Base-by-base conservation (phyloP, 2,888 invertebrate genomes). In the Diogma glabrata region DNA sequence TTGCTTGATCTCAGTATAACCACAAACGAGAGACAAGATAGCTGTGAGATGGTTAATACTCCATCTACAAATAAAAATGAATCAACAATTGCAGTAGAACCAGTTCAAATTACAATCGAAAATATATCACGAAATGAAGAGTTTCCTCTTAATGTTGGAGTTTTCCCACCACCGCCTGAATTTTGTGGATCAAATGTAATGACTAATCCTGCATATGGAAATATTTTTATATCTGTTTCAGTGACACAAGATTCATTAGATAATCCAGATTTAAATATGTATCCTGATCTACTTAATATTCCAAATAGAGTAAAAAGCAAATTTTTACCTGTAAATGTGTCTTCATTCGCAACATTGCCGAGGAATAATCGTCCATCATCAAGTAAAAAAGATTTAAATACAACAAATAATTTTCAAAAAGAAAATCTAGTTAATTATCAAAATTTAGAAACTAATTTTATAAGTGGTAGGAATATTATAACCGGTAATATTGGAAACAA, bases 221-320 rank as follows among this genome's bases (percentile, higher is more conserved):
- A 87, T 65, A 87, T 89, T 60, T 88, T 87, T 72, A 88, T 89
- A 67, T 87, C 88, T 55, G 87, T 88, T 48, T 81, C 82, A 9
- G 76, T 83, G 59, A 80, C 81, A 53, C 86, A 87, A 69, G 86
- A 88, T 55, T 76, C 82, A 59, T 59, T 70, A 36, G 70, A 70
- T 52, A 74, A 76, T 26, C 72, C 77, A 56, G 76, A 75, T 61
- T 73, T 78, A 47, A 79, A 82, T 54, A 81, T 87, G 63, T 88
- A 87, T 67, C 89, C 89, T 40, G 89, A 89, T 67, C 73, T 89
- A 53, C 70, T 89, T 57, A 87, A 84, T 64, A 78, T 84, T 58
- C 80, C 83, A 50, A 75, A 77, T 60, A 70, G 78, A 50, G 64
- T 72, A 56, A 67, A 70, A 54, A 57, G 70, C 66, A 60, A 70